These are phyloP conservation scores for Hycleus cichorii DNA, from an alignment of 1,140 invertebrate species.

Conservation along the genomic window DNA sequence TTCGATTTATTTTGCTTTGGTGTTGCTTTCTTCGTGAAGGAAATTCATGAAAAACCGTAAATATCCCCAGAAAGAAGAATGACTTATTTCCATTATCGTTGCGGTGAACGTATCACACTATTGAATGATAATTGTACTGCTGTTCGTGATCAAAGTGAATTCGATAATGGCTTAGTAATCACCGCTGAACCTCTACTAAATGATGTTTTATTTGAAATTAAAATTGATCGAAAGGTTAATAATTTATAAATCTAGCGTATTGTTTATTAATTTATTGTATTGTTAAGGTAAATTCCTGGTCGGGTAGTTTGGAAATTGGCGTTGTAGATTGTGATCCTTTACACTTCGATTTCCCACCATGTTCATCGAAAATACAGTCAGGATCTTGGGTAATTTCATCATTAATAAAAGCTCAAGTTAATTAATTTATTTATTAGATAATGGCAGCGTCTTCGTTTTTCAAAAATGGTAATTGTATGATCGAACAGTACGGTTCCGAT, in stretches of 20 bases:
- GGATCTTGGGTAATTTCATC: slow-evolving; percentile 68
- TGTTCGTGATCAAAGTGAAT: slow-evolving; percentile 66
- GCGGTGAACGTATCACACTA: slow-evolving; percentile 71
- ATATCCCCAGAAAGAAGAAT: slow-evolving; percentile 8
- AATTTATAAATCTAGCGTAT: not conserved
- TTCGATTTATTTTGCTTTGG: too few relatives aligned
- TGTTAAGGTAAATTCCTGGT: slow-evolving; percentile 70
- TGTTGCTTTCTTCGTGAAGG: too few relatives aligned
- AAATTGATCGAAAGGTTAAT: slow-evolving; percentile 78
- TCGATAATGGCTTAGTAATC: slow-evolving; percentile 80
- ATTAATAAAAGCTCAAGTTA: slow-evolving; percentile 11
- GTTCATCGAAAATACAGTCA: slow-evolving; percentile 73
- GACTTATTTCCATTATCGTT: slow-evolving; percentile 66
- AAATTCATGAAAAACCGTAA: too few relatives aligned
- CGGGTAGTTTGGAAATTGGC: slow-evolving; percentile 87
- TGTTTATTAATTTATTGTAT: slow-evolving; percentile 4
- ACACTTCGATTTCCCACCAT: slow-evolving; percentile 70
- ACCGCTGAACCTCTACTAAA: slow-evolving; percentile 72
- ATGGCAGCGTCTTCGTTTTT: slow-evolving; percentile 81
- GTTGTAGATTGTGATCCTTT: slow-evolving; percentile 79
- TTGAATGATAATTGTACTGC: slow-evolving; percentile 76
- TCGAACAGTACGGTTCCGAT: slow-evolving; percentile 80
- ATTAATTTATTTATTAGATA: slow-evolving; percentile 43
- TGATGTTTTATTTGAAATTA: slow-evolving; percentile 81
- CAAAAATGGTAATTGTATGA: slow-evolving; percentile 68